Conservation (phyloP, 2,888 invertebrate genomes). For the Ligdia adustata region DNA sequence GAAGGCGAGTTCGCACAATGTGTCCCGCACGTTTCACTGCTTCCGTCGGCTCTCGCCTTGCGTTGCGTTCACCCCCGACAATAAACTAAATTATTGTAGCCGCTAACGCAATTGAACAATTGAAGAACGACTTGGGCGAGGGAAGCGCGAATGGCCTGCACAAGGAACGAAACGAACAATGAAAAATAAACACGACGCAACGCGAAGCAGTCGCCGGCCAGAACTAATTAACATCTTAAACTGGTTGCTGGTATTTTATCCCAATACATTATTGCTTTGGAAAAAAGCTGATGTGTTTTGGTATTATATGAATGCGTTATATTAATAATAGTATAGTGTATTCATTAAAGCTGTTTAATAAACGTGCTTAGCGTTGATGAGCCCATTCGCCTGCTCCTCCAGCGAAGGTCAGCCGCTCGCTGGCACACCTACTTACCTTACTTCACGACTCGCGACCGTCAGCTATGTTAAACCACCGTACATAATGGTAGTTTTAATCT, state of each 20-base stretch:
- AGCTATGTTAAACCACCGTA: constrained; percentile 28
- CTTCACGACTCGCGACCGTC: constrained; percentile 41
- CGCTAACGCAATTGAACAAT: constrained; percentile 44
- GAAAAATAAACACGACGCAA: constrained; percentile 30
- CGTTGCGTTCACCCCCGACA: constrained; percentile 34
- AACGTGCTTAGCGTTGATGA: constrained; percentile 64
- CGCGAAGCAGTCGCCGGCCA: constrained; percentile 26
- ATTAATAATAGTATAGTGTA: constrained; percentile 45
- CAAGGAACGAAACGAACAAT: constrained; percentile 21
- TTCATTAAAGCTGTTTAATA: constrained; percentile 58
- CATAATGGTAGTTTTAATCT: constrained; percentile 19
- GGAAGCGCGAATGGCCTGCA: constrained; percentile 15
- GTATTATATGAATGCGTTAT: constrained; percentile 42
- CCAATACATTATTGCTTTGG: constrained; percentile 23
- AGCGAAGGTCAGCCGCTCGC: constrained; percentile 69
- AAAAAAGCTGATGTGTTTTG: constrained; percentile 33
- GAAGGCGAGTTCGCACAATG: constrained; percentile 74
- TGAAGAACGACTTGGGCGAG: constrained; percentile 36
- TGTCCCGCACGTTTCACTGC: constrained; percentile 71
- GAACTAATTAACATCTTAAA: constrained; percentile 41
- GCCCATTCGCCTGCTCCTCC: constrained; percentile 64
- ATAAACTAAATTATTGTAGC: constrained; percentile 44
- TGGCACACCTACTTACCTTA: constrained; percentile 57
- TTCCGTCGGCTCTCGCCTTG: constrained; percentile 51
- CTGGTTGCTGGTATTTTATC: constrained; percentile 35